Evolutionary conservation across 2,888 invertebrate genomes (phyloP), one percentile per base, ranked within the genome.

Genomic region (Mylabris sibirica): DNA sequence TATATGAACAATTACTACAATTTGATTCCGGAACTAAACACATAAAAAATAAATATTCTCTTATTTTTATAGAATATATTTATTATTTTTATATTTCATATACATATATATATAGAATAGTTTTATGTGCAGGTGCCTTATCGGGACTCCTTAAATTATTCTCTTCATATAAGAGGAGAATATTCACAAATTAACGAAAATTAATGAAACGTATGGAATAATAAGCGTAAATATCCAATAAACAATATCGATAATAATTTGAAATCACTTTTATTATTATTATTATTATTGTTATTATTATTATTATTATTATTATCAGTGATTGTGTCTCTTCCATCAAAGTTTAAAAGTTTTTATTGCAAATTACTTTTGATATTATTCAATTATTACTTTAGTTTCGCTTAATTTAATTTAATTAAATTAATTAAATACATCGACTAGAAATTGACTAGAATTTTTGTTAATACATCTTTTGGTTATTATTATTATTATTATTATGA

Each of bases 21-120:
- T 74, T 76, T 49, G 20, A 64, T 67, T 78, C 75, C 71, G 78
- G 74, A 81, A 80, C 77, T 78, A 79, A 82, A 81, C 78, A 78
- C 79, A 77, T 79, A 79, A 82, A 83, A 81, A 82, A 82, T 82
- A 82, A 81, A 80, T 81, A 79, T 79, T 30, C 76, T 81, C 72
- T 79, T 76, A 76, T 77, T 11, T 70, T 77, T 77, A 77, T 79
- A 78, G 75, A 78, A 76, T 79, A 80, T 78, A 77, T 78, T 72
- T 76, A 77, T 75, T 77, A 74, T 72, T 77, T 76, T 30, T 30
- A 30, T 30, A 30, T 30, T 30, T 30, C 30, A 30, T 73, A 72
- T 75, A 68, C 8, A 69, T 75, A 75, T 77, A 74, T 74, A 76
- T 79, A 78, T 76, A 74, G 73, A 74, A 78, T 77, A 68, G 70